These are phyloP conservation scores for Ianthella basta DNA, from an alignment of 37 sponge, comb jelly and placozoan genomes.

Conservation along the genomic window DNA sequence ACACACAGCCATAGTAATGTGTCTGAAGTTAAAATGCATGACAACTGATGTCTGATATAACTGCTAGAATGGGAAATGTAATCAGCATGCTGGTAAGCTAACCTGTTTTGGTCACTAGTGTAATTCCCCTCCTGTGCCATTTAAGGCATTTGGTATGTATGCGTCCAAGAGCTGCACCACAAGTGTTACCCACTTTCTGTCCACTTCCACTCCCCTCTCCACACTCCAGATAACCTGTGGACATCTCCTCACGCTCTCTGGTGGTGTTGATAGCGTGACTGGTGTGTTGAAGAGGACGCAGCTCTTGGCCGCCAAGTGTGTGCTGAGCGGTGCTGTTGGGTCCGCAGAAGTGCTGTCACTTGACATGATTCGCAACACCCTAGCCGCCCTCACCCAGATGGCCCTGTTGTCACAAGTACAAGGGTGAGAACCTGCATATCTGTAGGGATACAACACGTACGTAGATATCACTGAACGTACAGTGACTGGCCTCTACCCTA, in stretches of 20 bases:
- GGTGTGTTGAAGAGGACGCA: constrained; percentile 52
- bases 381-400: constrained; percentile 64
- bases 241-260: constrained; percentile 55
- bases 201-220: too few species aligned
- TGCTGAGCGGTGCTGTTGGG: constrained; percentile 45
- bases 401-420: constrained; percentile 55
- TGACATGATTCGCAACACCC: constrained; percentile 70
- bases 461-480: too few species aligned
- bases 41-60: too few species aligned
- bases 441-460: too few species aligned
- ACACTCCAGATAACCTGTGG: constrained; percentile 59
- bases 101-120: too few species aligned
- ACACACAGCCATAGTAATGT: too few species aligned
- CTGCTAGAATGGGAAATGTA: too few species aligned
- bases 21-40: too few species aligned
- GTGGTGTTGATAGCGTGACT: constrained; percentile 66
- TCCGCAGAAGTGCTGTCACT: constrained; percentile 57
- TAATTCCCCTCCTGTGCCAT: background rate
- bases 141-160: background rate
- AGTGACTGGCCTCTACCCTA: too few species aligned
- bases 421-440: constrained; percentile 3
- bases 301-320: constrained; percentile 57
- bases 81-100: too few species aligned
- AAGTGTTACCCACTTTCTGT: too few species aligned
- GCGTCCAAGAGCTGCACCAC: too few species aligned